Evolutionary conservation across 2,888 invertebrate genomes (phyloP), one percentile per base, ranked within the genome.

Genomic region (Heterodera filipjevi): DNA sequence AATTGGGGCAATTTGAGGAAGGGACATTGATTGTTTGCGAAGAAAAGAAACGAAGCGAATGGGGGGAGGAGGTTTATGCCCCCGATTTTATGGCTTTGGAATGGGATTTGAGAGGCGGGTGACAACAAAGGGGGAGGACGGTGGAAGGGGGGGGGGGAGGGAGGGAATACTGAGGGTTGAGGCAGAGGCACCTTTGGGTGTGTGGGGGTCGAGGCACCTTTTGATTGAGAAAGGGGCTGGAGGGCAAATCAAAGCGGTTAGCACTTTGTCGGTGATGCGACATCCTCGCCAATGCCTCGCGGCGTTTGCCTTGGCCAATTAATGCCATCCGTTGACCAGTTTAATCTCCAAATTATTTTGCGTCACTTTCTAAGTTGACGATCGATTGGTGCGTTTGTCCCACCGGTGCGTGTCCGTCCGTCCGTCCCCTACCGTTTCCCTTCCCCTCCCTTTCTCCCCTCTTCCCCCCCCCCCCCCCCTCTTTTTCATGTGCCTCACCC

Each of bases 71-170:
- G 68, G 68, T 68, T 68, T 68, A 68, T 68, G 68, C 68, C 59
- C 27, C 59, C 68, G 68, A 35, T 68, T 68, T 66, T 68, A 68
- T 68, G 68, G 68, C 33, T 68, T 68, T 33, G 5, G 68, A 35
- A 35, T 35, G 68, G 68, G 35, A 35, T 32, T 32, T 35, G 33
- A 68, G 22, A 27, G 35, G 32, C 68, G 68, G 68, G 68, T 35
- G 68, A 68, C 32, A 35, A 35, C 59, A 59, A 59, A 59, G n/a
- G 59, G 59, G 59, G 3, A n/a, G 59, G n/a, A n/a, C 6, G 59
- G n/a, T n/a, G n/a, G 33, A 33, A 33, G 30, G 27, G 66, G 32
- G 66, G 66, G 27, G 30, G n/a, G 30, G 30, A 64, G 16, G 64
- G 30, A 64, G 64, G 35, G 68, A 68, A 35, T 35, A 33, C 68